Percentiles rank a stretch among this genome's conserved stretches.
These are phyloP conservation scores for Glyptemys insculpta DNA, from an alignment of 2,797 vertebrate species.

Conservation along the genomic window DNA sequence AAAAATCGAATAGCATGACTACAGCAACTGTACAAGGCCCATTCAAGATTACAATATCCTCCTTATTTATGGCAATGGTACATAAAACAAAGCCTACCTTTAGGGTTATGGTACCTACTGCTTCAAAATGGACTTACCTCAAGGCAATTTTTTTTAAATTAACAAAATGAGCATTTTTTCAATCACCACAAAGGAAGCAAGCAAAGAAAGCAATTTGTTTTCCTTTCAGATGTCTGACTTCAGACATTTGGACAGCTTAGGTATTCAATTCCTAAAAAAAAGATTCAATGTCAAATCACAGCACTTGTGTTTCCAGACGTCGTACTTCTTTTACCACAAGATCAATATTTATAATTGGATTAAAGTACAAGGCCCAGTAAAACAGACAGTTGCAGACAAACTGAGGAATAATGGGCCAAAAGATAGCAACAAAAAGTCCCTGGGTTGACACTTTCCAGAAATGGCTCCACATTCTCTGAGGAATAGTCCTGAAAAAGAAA, in stretches of 20 bases:
- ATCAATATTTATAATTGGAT: constrained; percentile 94
- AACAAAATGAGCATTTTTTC: constrained; percentile 45
- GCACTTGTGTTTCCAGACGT: constrained; percentile 89
- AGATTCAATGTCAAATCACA: constrained; percentile 57
- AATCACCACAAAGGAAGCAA: not conserved
- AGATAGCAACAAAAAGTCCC: constrained; percentile 89
- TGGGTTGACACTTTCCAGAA: constrained; percentile 91
- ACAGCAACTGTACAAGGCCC: not conserved
- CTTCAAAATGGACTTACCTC: constrained; percentile 15
- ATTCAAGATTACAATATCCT: not conserved
- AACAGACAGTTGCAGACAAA: constrained; percentile 95
- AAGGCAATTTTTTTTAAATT: constrained; percentile 24
- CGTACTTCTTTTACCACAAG: constrained; percentile 91
- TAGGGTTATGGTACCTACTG: not conserved
- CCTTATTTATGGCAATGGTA: not conserved
- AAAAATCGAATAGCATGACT: not conserved
- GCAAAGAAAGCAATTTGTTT: not conserved
- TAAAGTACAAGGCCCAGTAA: constrained; percentile 96
- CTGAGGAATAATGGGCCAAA: constrained; percentile 95
- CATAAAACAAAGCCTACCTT: not conserved
- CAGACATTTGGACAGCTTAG: not conserved
- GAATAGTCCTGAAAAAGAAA: constrained; percentile 85
- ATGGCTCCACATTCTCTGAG: constrained; percentile 89
- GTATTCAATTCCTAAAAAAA: not conserved
- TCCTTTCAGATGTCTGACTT: constrained; percentile 11